A percentile compares a stretch with the other conserved stretches of the same genome.
Conservation (phyloP, 1,140 invertebrate genomes). For the Sitobion miscanthi region DNA sequence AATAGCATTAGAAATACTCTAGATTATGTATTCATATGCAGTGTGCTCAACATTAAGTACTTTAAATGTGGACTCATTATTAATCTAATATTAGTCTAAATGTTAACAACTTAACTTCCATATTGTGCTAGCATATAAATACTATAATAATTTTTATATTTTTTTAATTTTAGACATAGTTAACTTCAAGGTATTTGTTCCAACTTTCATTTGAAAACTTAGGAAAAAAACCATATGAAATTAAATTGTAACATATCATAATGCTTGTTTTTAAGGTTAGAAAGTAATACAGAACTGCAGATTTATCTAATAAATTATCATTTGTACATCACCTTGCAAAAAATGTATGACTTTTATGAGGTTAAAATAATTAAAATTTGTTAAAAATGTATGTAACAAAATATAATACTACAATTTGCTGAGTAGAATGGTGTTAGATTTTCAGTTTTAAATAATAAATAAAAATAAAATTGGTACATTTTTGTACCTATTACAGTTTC, state of each 20-base stretch:
- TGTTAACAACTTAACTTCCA: background rate
- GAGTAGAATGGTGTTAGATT: constrained; percentile 13
- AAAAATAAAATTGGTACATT: constrained; percentile 44
- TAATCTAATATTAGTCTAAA: constrained; percentile 4
- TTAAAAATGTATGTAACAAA: background rate
- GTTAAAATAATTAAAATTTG: constrained; percentile 38
- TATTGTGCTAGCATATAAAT: background rate
- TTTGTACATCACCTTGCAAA: constrained; percentile 4
- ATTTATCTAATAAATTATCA: background rate
- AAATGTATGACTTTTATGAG: background rate
- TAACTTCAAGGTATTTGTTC: background rate
- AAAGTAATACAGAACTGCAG: constrained; percentile 10
- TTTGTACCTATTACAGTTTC: background rate
- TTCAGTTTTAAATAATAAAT: constrained; percentile 39
- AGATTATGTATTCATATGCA: background rate
- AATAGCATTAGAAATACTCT: background rate
- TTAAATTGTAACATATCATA: background rate
- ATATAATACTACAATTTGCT: constrained; percentile 14
- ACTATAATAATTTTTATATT: background rate
- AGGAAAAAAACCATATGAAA: background rate
- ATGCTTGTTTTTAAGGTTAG: background rate
- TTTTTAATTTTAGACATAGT: background rate
- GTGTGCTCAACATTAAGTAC: constrained; percentile 24
- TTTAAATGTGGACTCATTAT: background rate
- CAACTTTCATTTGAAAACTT: background rate